Base-by-base conservation (phyloP, 1,140 invertebrate species). In the Drosophila albomicans region DNA sequence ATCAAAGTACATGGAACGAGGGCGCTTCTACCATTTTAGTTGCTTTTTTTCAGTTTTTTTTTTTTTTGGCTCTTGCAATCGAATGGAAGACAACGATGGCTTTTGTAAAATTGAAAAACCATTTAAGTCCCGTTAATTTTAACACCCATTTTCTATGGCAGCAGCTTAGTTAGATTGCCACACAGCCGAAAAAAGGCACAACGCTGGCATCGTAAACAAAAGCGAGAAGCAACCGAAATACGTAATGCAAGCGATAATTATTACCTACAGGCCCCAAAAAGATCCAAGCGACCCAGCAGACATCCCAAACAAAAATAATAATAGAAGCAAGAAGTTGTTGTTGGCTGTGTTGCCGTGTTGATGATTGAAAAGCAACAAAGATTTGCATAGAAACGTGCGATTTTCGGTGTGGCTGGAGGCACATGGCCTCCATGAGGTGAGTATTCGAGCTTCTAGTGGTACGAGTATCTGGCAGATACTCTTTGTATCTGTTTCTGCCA, bases 181-280 rank as follows among this genome's bases (percentile, higher is more conserved):
- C 41, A 80, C 56, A 66, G 48, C 32, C 48, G 45, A 51, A 54
- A 70, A 64, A 49, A 67, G 61, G 69, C 62, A 35, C 68, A 72
- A 66, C 69, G 48, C 51, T 58, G 56, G 15, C 71, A 66, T 48
- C 75, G 78, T 84, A 87, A 81, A 89, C 85, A 89, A 85, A 84
- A 84, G 81, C 85, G 78, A 88, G 74, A 84, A 88, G 78, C 78
- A 79, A 62, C 81, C 62, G 75, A 81, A 85, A 89, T 85, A 89
- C 85, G 81, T 89, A 89, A 81, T 89, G 78, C 85, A 89, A 85
- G 85, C 85, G 85, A 89, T 89, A 89, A 89, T 89, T 89, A 89
- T 89, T 89, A 82, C 85, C 84, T 88, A 85, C 74, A 68, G 73
- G 65, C 35, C 80, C 51, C 76, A 59, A 59, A 45, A 67, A 59